Conservation (phyloP, 2,797 vertebrate species). For the Nannoperca australis region DNA sequence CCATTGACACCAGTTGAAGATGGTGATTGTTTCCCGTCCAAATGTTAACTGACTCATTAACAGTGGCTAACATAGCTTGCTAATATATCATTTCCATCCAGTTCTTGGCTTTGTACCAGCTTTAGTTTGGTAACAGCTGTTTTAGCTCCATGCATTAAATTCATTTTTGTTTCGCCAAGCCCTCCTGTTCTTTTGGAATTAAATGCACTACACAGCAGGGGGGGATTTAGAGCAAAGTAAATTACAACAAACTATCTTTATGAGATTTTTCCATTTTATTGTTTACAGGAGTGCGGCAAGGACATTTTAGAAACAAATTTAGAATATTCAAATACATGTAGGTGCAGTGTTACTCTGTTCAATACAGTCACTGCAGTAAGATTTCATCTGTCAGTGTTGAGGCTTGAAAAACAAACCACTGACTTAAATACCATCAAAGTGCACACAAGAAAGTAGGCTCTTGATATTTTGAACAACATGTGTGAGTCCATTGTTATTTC, state of each 20-base stretch:
- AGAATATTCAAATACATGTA: constrained; percentile 9
- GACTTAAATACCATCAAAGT: constrained; percentile 32
- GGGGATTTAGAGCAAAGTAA: neutral
- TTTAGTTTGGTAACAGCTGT: constrained; percentile 5
- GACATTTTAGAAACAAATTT: constrained; percentile 1
- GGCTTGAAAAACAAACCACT: constrained; percentile 19
- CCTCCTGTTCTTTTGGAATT: constrained; percentile 12
- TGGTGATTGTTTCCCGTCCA: neutral
- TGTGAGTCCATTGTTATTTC: constrained; percentile 24
- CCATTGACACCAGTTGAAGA: neutral
- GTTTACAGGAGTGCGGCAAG: neutral
- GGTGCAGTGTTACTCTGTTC: neutral
- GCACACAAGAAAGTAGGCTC: neutral
- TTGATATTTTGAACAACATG: constrained; percentile 11
- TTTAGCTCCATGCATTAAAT: neutral
- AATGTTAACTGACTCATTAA: constrained; percentile 1
- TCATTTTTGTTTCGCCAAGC: constrained; percentile 14
- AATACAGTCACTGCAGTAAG: neutral
- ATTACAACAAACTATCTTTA: neutral
- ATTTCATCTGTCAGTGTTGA: neutral
- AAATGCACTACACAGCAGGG: neutral
- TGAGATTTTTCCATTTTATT: neutral
- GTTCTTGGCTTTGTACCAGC: neutral
- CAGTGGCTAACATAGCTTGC: neutral
- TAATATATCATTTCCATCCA: neutral